Evolutionary conservation across 2,888 invertebrate species (phyloP), one percentile per base, ranked within the genome.

Genomic region (Ferdinandea cuprea): DNA sequence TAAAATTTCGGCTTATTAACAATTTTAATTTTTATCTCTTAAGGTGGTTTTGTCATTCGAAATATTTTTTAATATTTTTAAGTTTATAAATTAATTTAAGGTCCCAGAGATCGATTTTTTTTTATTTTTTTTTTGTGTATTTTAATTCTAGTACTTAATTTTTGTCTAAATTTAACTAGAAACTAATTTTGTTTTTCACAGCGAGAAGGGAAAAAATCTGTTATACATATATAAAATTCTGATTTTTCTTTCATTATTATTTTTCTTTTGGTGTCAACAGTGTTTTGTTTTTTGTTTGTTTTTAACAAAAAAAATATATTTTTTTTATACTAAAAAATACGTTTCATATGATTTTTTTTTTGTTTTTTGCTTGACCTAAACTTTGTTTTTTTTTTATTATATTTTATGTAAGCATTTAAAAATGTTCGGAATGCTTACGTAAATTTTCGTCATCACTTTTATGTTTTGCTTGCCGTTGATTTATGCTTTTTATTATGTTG

Each of bases 201-300:
- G 76, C 76, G 71, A 85, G 63, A 72, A 54, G 52, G 59, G 44
- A 58, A 80, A 69, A 78, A 61, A 54, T 71, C 46, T 61, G 11
- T 71, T 79, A 25, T 25, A 50, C 58, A 65, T 79, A 80, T 85
- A 80, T 74, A 81, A 85, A 85, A 81, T 71, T 85, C 76, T 79
- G 78, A 76, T 85, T 76, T 74, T 77, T 63, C 44, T 48, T 79
- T 52, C 52, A 50, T 63, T 59, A 52, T 68, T 48, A 2, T 46
- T 80, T 74, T 76, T 65, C 50, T 30, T 81, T 46, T 17, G 46
- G 58, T 61, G 52, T 72, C 68, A 79, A 73, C 68, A 74, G 66
- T 59, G n/a, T n/a, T n/a, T n/a, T n/a, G n/a, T 32, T 54, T 40
- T 54, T 76, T 61, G 25, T 68, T 77, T 76, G 61, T 77, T 83